Evolutionary conservation across 2,888 invertebrate genomes (phyloP).

Genomic region (Ophonus ardosiacus): DNA sequence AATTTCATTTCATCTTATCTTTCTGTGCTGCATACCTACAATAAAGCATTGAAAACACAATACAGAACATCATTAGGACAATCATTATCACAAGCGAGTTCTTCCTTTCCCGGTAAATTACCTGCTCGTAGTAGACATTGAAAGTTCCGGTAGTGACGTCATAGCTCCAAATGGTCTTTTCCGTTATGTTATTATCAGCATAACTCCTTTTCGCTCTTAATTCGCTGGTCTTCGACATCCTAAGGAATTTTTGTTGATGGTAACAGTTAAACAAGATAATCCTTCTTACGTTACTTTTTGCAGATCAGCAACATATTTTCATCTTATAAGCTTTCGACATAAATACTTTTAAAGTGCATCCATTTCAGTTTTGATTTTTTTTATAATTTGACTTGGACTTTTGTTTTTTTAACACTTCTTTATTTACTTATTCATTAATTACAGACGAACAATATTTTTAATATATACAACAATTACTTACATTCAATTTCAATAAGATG

Average conservation of each 20-base stretch:
- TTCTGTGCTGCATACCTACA: background rate
- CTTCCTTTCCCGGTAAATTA: conserved; percentile 18
- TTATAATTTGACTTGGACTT: no score
- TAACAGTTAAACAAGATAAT: no score
- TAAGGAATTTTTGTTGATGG: background rate
- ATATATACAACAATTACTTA: no score
- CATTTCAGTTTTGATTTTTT: no score
- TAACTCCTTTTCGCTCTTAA: background rate
- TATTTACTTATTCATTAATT: no score
- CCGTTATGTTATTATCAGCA: conserved; percentile 19
- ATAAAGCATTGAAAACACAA: conserved; percentile 16
- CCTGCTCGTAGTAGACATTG: background rate
- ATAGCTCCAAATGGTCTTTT: background rate
- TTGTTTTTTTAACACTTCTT: no score
- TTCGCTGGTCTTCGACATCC: background rate
- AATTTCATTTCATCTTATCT: background rate
- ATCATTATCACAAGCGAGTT: conserved; percentile 13
- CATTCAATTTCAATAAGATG: no score
- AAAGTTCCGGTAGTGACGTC: conserved; percentile 10
- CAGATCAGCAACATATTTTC: no score
- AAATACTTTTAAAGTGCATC: no score
- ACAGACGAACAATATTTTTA: no score
- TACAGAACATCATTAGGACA: conserved; percentile 27
- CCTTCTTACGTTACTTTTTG: no score
- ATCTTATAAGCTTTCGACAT: no score